These are phyloP conservation scores for Protobothrops mucrosquamatus DNA, from an alignment of 2,113 vertebrate species.

Conservation along the genomic window DNA sequence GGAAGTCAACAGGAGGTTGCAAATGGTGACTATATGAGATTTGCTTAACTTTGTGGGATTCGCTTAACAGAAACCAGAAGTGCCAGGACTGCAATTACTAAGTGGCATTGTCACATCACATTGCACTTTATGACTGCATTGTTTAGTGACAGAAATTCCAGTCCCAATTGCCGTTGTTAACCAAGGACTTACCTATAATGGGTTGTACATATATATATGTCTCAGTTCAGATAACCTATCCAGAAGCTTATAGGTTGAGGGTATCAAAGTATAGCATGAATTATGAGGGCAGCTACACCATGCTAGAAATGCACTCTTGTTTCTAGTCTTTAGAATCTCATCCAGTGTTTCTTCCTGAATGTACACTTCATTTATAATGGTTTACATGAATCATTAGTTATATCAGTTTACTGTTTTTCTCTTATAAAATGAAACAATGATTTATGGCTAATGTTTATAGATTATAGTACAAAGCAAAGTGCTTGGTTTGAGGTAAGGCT, in stretches of 20 bases:
- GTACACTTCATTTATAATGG: constrained; percentile 37
- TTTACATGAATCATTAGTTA: constrained; percentile 34
- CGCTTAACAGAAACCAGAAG: not conserved
- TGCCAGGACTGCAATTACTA: not conserved
- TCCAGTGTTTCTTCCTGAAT: not conserved
- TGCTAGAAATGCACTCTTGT: not conserved
- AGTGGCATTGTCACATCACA: not conserved
- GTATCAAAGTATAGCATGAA: not conserved
- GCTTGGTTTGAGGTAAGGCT: constrained; percentile 14
- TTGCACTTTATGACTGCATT: not conserved
- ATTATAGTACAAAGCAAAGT: not conserved
- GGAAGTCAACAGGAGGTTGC: not conserved
- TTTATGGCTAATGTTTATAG: constrained; percentile 5
- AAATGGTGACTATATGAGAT: not conserved
- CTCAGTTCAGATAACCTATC: not conserved
- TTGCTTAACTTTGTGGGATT: not conserved
- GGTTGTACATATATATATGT: not conserved
- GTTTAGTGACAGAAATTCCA: not conserved
- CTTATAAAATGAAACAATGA: constrained; percentile 14
- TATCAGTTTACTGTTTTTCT: constrained; percentile 22
- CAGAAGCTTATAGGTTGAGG: not conserved
- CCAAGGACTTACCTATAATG: not conserved
- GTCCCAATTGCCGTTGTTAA: not conserved
- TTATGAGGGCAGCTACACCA: not conserved
- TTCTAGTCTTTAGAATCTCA: not conserved